These are phyloP conservation scores for Polyergus mexicanus DNA, from an alignment of 1,140 invertebrate genomes.

Conservation along the genomic window DNA sequence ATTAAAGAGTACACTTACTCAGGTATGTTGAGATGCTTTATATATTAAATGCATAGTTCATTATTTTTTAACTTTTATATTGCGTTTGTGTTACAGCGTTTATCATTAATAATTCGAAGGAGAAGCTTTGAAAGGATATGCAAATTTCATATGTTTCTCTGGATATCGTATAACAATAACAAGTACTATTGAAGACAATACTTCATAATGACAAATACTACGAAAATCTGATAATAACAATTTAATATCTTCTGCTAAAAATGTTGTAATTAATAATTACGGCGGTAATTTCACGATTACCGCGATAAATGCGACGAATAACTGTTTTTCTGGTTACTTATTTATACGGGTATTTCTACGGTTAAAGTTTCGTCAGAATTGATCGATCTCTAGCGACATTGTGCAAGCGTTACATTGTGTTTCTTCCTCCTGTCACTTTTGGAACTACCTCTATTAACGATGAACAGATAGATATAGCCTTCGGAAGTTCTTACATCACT, in stretches of 20 bases:
- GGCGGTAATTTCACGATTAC: neutral
- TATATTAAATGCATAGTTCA: neutral
- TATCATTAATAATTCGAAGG: conserved; percentile 12
- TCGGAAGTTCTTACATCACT: conserved; percentile 7
- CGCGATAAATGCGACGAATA: too few relatives aligned
- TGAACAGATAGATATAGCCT: neutral
- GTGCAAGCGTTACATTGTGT: neutral
- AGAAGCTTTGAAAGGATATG: neutral
- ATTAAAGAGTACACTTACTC: neutral
- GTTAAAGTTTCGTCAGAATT: neutral
- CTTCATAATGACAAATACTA: too few relatives aligned
- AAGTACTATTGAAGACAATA: neutral
- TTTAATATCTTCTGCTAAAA: conserved; percentile 9
- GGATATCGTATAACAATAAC: neutral
- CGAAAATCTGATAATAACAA: neutral
- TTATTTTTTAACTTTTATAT: conserved; percentile 9
- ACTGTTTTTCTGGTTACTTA: conserved; percentile 8
- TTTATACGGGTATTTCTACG: neutral
- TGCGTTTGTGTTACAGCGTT: conserved; percentile 14
- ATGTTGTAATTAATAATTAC: neutral
- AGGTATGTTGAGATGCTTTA: neutral
- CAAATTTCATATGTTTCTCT: neutral
- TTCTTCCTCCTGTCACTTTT: conserved; percentile 9
- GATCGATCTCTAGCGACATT: conserved; percentile 18
- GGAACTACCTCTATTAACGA: neutral